Base-by-base conservation (phyloP, 2,113 vertebrate genomes). In the Anthoscopus minutus region DNA sequence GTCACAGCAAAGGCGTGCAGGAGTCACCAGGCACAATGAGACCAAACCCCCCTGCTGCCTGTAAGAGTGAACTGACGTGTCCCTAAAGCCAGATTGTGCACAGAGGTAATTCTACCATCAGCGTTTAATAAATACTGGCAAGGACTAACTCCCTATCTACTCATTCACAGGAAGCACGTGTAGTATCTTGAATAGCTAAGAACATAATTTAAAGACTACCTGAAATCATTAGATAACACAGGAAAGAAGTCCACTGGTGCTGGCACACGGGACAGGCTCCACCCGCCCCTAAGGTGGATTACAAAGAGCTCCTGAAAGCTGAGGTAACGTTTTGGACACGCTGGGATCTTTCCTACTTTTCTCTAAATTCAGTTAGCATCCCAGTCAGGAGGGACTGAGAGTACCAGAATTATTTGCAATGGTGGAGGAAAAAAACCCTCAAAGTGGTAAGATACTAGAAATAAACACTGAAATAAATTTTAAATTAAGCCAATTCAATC, bases 341-440 rank as follows among this genome's bases (percentile, higher is more conserved):
- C 1, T 38, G 45, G 20, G 37, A 24, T n/a, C 8, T 37, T n/a
- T 40, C 23, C 35, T 25, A 9, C 31, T 93, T 42, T 56, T 62
- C 48, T 38, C 22, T 42, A 21, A 53, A 47, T 35, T 48, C 53
- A 47, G 21, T 31, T 35, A 27, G 48, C 6, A 44, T 56, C 58
- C 28, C 28, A 71, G 38, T 6, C 42, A 72, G 37, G 33, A 21
- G 22, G 53, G 23, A 54, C 28, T 20, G 44, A 12, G 30, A 48
- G 30, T 33, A 48, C 1, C 1, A 15, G 4, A 47, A 24, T 15
- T 51, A 66, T 13, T 44, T 61, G 37, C 24, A 56, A 4, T 4
- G 18, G 18, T 6, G 9, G 24, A 44, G 27, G 5, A 3, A 35
- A 50, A 67, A 28, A 20, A 7, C 5, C 0, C 13, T 40, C 11